These are phyloP conservation scores for Halichoerus grypus DNA, from an alignment of 2,113 vertebrate species.

Conservation along the genomic window DNA sequence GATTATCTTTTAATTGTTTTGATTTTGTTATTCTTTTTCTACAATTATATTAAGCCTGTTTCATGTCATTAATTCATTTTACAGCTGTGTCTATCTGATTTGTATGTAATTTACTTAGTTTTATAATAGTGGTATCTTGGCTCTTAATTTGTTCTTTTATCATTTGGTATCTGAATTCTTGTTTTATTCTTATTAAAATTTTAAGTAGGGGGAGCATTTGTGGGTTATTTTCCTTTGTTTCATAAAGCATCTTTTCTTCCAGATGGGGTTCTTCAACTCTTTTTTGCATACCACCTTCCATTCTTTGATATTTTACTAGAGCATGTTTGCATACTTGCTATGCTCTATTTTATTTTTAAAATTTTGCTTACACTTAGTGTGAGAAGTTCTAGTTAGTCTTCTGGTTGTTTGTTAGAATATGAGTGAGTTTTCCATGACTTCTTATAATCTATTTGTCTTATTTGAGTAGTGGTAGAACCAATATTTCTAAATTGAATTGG, in stretches of 20 bases:
- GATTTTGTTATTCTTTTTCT: constrained; percentile 43
- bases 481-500: background rate
- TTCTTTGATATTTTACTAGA: background rate
- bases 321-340: background rate
- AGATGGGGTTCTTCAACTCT: background rate
- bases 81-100: background rate
- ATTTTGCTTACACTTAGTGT: background rate
- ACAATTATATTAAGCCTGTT: background rate
- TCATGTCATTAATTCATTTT: background rate
- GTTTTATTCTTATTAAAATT: constrained; percentile 6
- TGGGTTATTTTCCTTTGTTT: background rate
- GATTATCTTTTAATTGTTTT: background rate
- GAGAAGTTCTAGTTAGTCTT: background rate
- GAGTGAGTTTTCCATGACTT: background rate
- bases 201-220: background rate
- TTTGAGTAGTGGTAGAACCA: background rate
- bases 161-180: background rate
- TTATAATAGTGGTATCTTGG: background rate
- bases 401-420: background rate
- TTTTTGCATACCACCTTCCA: background rate
- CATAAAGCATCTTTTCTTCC: background rate
- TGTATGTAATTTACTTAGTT: constrained; percentile 28
- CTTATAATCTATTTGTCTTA: background rate
- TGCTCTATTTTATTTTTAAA: background rate
- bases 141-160: constrained; percentile 11